Evolutionary conservation across 2,113 vertebrate species (phyloP).

Genomic region (Rhinogobius similis): DNA sequence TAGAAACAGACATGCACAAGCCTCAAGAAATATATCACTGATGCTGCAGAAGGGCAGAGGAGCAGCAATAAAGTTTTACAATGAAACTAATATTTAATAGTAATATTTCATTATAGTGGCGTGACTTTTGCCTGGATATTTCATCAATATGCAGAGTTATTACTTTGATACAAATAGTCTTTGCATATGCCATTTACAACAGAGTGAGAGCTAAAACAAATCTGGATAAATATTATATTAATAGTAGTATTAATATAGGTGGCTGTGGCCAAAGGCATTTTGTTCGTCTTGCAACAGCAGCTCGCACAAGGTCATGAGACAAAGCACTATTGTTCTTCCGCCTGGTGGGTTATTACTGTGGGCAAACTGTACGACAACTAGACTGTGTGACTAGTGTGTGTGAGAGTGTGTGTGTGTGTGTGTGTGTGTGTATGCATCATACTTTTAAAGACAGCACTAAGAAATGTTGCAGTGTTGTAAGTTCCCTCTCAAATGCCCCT

Average conservation of each 20-base stretch:
- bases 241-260: background rate
- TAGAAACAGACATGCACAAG: conserved; percentile 49
- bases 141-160: too few relatives aligned
- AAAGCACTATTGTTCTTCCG: conserved; percentile 65
- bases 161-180: background rate
- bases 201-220: background rate
- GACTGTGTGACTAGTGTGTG: too few relatives aligned
- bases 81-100: too few relatives aligned
- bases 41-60: background rate
- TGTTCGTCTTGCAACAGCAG: conserved; percentile 14
- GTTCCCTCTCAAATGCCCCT: conserved; percentile 2
- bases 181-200: background rate
- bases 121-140: too few relatives aligned
- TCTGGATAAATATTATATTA: conserved; percentile 1
- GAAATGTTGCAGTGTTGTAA: conserved; percentile 1
- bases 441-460: background rate
- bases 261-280: background rate
- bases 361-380: conserved; percentile 5
- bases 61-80: background rate
- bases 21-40: background rate
- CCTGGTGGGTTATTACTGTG: conserved; percentile 29
- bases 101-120: too few relatives aligned
- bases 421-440: too few relatives aligned
- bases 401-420: too few relatives aligned
- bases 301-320: conserved; percentile 17